Evolutionary conservation across 2,888 invertebrate species (phyloP).

Genomic region (Frankliniella fusca): DNA sequence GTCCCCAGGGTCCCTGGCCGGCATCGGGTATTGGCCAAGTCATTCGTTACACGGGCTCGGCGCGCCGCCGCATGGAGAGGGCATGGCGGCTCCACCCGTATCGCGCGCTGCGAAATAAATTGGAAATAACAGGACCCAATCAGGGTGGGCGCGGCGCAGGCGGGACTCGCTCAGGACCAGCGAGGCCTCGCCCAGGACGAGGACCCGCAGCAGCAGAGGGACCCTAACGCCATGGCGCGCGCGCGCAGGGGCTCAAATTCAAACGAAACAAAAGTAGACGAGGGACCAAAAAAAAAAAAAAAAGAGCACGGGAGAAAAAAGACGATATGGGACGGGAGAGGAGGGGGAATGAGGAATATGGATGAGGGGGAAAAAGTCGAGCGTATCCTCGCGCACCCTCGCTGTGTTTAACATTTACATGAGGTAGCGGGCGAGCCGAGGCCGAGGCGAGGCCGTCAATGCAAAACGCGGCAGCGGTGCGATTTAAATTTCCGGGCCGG

Average conservation of each 20-base stretch:
- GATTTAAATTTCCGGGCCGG: too few relatives aligned
- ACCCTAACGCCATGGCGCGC: background rate
- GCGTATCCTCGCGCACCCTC: too few relatives aligned
- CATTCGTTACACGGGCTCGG: conserved; percentile 1
- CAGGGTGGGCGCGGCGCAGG: background rate
- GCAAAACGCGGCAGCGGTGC: too few relatives aligned
- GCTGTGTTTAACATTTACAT: too few relatives aligned
- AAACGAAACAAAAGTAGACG: too few relatives aligned
- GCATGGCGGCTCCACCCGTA: background rate
- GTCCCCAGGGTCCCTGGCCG: background rate
- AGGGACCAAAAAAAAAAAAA: too few relatives aligned
- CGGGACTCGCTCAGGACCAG: background rate
- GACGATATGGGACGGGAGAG: too few relatives aligned
- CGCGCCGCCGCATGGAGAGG: background rate
- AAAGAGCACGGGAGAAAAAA: too few relatives aligned
- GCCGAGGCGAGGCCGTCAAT: too few relatives aligned
- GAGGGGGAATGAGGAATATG: too few relatives aligned
- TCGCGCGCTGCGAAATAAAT: conserved; percentile 2
- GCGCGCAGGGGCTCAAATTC: background rate
- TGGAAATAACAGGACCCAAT: conserved; percentile 13
- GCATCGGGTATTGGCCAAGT: conserved; percentile 25
- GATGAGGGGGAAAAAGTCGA: too few relatives aligned
- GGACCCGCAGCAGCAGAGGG: background rate
- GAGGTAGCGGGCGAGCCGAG: too few relatives aligned
- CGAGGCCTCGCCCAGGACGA: background rate